These are phyloP conservation scores for Drosophila fuyamai DNA, from an alignment of 1,140 invertebrate genomes.

Conservation along the genomic window DNA sequence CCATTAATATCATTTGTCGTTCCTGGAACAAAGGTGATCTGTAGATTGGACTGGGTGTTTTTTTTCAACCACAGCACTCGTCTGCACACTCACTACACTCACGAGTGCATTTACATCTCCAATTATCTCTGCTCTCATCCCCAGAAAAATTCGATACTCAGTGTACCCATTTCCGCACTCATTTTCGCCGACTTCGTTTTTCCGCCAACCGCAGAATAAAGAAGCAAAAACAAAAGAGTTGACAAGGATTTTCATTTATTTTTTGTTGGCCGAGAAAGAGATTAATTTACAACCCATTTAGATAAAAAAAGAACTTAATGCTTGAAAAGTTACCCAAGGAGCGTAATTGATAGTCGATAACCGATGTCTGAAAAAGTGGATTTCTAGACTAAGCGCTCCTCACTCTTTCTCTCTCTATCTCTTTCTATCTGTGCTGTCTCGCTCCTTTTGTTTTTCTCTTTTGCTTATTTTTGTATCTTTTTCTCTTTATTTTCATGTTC, in stretches of 20 bases:
- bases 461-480: constrained; percentile 83
- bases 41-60: neutral
- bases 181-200: constrained; percentile 22
- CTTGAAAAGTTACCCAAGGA: constrained; percentile 13
- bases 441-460: constrained; percentile 77
- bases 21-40: neutral
- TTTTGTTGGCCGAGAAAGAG: constrained; percentile 14
- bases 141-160: constrained; percentile 21
- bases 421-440: constrained; percentile 63
- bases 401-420: constrained; percentile 64
- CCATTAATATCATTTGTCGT: constrained; percentile 19
- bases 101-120: constrained; percentile 34
- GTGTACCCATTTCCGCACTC: constrained; percentile 36
- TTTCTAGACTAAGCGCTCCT: constrained; percentile 27
- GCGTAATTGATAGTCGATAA: constrained; percentile 5
- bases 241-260: constrained; percentile 14
- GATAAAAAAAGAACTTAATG: neutral
- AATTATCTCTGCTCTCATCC: constrained; percentile 19
- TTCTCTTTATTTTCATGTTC: constrained; percentile 84
- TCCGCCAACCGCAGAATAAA: constrained; percentile 26
- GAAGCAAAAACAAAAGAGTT: constrained; percentile 60
- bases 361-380: constrained; percentile 7
- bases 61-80: constrained; percentile 5
- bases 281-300: neutral
- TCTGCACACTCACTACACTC: constrained; percentile 36